Evolutionary conservation across 2,888 invertebrate species (phyloP).

Genomic region (Cyclophora punctaria): DNA sequence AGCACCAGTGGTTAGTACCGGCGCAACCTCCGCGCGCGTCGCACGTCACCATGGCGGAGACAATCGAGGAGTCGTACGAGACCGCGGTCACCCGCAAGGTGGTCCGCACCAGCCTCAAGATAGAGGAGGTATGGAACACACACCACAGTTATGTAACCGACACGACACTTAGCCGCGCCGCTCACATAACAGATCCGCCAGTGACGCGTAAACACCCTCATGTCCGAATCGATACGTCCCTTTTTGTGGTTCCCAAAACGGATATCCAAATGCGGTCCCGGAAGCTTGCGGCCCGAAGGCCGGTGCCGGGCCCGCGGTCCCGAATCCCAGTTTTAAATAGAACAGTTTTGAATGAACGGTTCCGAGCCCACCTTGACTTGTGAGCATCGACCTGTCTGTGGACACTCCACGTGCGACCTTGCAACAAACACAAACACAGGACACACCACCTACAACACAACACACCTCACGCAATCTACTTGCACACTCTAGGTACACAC

Average conservation of each 20-base stretch:
- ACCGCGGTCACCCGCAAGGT: constrained; percentile 81
- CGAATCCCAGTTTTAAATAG: constrained; percentile 59
- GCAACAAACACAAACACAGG: constrained; percentile 55
- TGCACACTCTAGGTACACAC: constrained; percentile 45
- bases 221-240: neutral
- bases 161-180: constrained; percentile 55
- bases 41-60: constrained; percentile 78
- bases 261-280: too few relatives aligned
- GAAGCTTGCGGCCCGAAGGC: constrained; percentile 11
- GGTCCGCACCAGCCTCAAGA: constrained; percentile 81
- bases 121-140: constrained; percentile 80
- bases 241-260: neutral
- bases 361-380: constrained; percentile 66
- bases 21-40: constrained; percentile 66
- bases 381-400: constrained; percentile 68
- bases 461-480: constrained; percentile 40
- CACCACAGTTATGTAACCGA: constrained; percentile 62
- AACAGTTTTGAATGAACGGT: constrained; percentile 68
- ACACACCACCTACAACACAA: constrained; percentile 21
- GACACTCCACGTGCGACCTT: constrained; percentile 63
- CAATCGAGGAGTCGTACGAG: constrained; percentile 81
- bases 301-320: constrained; percentile 56
- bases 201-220: constrained; percentile 61
- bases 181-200: constrained; percentile 67
- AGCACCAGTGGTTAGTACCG: constrained; percentile 49